Evolutionary conservation across 2,888 invertebrate species (phyloP).

Genomic region (Choristoneura rosaceana): DNA sequence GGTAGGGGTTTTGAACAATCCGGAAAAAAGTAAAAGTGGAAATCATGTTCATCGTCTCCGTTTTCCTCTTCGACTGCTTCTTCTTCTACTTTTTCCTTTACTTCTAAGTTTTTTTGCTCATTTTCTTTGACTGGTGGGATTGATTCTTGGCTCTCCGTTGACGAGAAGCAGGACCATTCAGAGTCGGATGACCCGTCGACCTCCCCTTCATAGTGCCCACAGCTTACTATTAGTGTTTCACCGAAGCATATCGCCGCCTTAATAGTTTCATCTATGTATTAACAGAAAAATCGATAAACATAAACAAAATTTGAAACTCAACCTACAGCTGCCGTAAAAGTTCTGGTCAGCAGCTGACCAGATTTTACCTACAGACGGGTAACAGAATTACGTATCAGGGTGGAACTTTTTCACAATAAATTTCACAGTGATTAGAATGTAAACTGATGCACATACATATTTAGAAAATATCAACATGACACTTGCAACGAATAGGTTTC

Average conservation of each 20-base stretch:
- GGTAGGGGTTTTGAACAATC: conserved; percentile 66
- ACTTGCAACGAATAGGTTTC: no score
- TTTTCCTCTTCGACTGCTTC: conserved; percentile 52
- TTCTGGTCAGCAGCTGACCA: no score
- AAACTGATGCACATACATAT: no score
- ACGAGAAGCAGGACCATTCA: conserved; percentile 72
- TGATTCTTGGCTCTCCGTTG: conserved; percentile 54
- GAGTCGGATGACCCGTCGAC: conserved; percentile 68
- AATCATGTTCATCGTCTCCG: conserved; percentile 66
- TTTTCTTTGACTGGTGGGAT: background rate
- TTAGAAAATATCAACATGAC: no score
- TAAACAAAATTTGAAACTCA: no score
- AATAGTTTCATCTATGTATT: conserved; percentile 72
- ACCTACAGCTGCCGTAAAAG: no score
- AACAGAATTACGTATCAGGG: no score
- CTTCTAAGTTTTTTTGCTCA: conserved; percentile 36
- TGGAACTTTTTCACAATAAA: no score
- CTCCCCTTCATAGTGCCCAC: conserved; percentile 71
- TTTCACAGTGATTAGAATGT: no score
- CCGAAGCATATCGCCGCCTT: conserved; percentile 82
- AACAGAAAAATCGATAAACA: conserved; percentile 29
- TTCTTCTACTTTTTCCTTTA: conserved; percentile 50
- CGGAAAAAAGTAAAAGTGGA: conserved; percentile 79
- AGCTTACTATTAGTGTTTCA: conserved; percentile 84
- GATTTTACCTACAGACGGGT: no score